phyloP scores from a whole-genome alignment of 2,113 vertebrate genomes.

The Hippolais icterina region DNA sequence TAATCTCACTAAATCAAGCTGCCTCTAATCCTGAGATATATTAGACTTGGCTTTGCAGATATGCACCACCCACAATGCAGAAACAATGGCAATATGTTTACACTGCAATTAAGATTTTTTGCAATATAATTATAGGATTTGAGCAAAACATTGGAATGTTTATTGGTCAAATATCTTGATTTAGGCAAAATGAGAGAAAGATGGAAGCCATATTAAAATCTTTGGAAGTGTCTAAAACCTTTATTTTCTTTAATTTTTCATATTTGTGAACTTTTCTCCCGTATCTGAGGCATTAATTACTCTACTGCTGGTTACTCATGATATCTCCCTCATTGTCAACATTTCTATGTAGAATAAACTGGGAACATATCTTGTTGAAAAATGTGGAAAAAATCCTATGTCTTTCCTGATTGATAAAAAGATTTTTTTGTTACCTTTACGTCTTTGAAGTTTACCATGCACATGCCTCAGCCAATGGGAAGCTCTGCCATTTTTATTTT shows the following conservation, averaged over 20 bases:
- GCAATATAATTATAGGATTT: background rate
- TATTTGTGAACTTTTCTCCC: background rate
- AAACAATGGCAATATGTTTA: background rate
- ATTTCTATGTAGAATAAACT: background rate
- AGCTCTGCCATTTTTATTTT: background rate
- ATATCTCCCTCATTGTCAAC: background rate
- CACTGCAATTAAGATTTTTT: background rate
- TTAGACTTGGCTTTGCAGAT: background rate
- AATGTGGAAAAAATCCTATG: background rate
- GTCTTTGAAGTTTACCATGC: background rate
- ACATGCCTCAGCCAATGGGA: background rate
- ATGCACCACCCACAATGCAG: background rate
- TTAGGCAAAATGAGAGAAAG: background rate
- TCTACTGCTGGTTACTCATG: background rate
- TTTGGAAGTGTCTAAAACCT: background rate
- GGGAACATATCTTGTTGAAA: background rate
- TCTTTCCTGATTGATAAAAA: background rate
- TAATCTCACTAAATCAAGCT: background rate
- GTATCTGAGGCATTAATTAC: background rate
- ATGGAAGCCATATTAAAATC: background rate
- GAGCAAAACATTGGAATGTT: background rate
- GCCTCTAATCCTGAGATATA: background rate
- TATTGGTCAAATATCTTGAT: background rate
- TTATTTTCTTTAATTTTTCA: background rate
- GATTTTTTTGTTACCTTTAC: background rate